A percentile compares a stretch with the other conserved stretches of the same genome.
These are phyloP conservation scores for Pangasianodon hypophthalmus DNA, from an alignment of 2,113 vertebrate species.

Conservation along the genomic window DNA sequence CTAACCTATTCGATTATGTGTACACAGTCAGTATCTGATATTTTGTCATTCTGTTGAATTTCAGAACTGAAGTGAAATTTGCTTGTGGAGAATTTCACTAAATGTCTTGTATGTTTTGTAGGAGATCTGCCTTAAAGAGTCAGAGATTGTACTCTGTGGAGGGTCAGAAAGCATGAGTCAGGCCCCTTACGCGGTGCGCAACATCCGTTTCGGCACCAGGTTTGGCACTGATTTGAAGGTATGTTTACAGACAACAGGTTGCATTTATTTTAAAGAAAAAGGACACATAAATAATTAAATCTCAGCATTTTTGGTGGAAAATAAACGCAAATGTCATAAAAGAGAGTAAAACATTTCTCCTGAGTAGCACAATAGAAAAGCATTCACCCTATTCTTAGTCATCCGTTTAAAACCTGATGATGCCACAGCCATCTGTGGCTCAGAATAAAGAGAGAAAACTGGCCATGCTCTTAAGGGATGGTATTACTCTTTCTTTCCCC, in stretches of 20 bases:
- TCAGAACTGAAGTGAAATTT: neutral
- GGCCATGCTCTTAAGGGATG: neutral
- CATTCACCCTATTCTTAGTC: neutral
- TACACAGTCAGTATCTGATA: neutral
- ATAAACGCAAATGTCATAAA: neutral
- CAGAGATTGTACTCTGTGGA: slow-evolving; percentile 90
- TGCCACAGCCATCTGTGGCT: neutral
- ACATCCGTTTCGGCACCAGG: slow-evolving; percentile 89
- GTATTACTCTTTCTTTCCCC: neutral
- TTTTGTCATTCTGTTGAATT: neutral
- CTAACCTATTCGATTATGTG: neutral
- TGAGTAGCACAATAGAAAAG: neutral
- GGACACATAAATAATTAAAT: neutral
- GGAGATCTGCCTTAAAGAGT: slow-evolving; percentile 90
- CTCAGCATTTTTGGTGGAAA: neutral
- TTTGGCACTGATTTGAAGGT: slow-evolving; percentile 91
- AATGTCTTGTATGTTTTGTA: slow-evolving; percentile 62
- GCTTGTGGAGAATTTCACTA: neutral
- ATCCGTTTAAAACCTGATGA: neutral
- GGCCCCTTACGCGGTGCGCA: slow-evolving; percentile 83
- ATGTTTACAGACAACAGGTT: neutral
- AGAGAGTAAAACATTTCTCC: neutral
- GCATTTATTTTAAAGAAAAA: neutral
- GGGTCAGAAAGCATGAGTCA: slow-evolving; percentile 97
- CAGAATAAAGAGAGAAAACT: neutral